Evolutionary conservation across 2,888 invertebrate species (phyloP), one percentile per base, ranked within the genome.

Genomic region (Melangyna quadrimaculata): DNA sequence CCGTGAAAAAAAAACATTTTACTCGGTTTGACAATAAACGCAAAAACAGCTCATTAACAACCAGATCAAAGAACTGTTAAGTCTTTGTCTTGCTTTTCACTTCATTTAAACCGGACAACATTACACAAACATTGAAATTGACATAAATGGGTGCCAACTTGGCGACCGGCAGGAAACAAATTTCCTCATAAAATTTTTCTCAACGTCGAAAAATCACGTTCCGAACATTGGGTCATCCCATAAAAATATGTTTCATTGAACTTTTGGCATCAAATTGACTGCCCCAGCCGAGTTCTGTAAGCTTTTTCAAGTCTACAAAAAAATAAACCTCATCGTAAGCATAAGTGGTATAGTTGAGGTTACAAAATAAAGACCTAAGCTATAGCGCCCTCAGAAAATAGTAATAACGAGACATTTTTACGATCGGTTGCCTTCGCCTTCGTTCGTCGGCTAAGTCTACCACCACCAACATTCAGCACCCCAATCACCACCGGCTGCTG

Each of bases 201-300:
- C 53, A 61, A 53, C 79, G 53, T 71, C 27, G 12, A 84, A 61
- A 78, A 79, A 59, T 59, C 84, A 84, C 84, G 84, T 84, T 72
- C 61, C 45, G 29, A 29, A 51, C 79, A 84, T 84, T 84, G 74
- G 79, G 63, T 79, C 74, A 65, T 24, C 45, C 32, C 75, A 71
- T 79, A 75, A 84, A 83, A 84, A 70, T 75, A 69, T 79, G 75
- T 79, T 84, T 59, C 71, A 84, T 75, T 84, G 83, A 79, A 75
- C 75, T 79, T 79, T 75, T 59, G 67, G 53, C 48, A 14, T 32
- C 9, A n/a, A n/a, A n/a, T n/a, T n/a, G 35, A 17, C 59, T 37
- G 37, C 22, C 19, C 19, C 29, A 19, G 32, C 65, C 1, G 19
- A 63, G 43, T 27, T 63, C 29, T 27, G n/a, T 27, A 63, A 43